These are phyloP conservation scores for Gouania willdenowi DNA, from an alignment of 2,797 vertebrate genomes.

Conservation along the genomic window DNA sequence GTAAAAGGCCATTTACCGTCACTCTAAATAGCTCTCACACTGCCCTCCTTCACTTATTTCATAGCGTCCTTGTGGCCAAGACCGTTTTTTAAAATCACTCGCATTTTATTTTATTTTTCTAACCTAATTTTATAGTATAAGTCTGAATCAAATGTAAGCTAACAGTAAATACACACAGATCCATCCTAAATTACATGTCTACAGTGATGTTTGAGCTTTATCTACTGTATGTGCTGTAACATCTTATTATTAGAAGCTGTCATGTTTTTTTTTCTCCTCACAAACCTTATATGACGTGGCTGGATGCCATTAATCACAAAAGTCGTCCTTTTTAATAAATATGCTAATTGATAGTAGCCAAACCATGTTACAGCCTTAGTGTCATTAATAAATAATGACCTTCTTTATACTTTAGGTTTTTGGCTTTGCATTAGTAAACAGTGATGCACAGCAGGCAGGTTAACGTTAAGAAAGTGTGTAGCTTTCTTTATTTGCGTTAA, in stretches of 20 bases:
- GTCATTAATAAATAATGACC: constrained; percentile 78
- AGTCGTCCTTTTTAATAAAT: constrained; percentile 81
- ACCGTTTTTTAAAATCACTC: constrained; percentile 73
- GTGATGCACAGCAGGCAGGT: constrained; percentile 1
- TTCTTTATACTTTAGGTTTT: constrained; percentile 49
- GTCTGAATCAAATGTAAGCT: constrained; percentile 62
- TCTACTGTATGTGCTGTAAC: no score
- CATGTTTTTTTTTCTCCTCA: no score
- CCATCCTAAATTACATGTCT: no score
- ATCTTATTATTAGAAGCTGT: no score
- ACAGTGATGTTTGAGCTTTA: no score
- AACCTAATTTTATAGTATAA: constrained; percentile 58
- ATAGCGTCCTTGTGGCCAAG: constrained; percentile 78
- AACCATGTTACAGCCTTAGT: constrained; percentile 77
- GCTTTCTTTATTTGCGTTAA: no score
- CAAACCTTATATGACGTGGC: constrained; percentile 62
- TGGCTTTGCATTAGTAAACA: constrained; percentile 36
- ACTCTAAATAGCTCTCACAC: constrained; percentile 91
- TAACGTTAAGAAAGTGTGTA: no score
- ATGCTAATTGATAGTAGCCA: constrained; percentile 77
- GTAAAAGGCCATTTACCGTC: constrained; percentile 93
- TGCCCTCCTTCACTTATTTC: constrained; percentile 82
- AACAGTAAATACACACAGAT: no score
- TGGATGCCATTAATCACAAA: constrained; percentile 79
- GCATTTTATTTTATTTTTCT: constrained; percentile 42